These are phyloP conservation scores for Labroides dimidiatus DNA, from an alignment of 2,797 vertebrate genomes.

Conservation along the genomic window DNA sequence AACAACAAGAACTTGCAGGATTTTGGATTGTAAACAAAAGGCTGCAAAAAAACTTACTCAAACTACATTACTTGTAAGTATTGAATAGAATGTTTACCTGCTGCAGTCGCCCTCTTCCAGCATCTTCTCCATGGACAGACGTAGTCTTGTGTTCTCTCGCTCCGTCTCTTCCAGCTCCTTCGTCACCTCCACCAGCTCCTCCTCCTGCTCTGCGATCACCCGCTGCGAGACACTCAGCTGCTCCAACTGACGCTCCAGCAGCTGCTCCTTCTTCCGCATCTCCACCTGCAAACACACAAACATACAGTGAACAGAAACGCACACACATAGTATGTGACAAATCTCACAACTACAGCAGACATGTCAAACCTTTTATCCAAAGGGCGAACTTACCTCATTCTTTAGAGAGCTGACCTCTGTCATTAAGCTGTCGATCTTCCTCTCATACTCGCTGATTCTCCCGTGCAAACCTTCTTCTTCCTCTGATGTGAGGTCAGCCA, in stretches of 20 bases:
- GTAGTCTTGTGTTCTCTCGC: slow-evolving; percentile 85
- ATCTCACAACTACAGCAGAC: not conserved
- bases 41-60: too few relatives aligned
- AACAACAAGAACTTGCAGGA: too few relatives aligned
- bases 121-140: slow-evolving; percentile 90
- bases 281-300: slow-evolving; percentile 68
- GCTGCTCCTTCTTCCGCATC: slow-evolving; percentile 73
- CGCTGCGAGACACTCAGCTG: slow-evolving; percentile 81
- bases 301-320: not conserved
- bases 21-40: too few relatives aligned
- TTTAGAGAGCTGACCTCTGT: slow-evolving; percentile 89
- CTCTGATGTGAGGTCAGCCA: slow-evolving; percentile 90
- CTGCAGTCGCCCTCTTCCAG: slow-evolving; percentile 85
- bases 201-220: slow-evolving; percentile 88
- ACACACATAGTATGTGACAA: not conserved
- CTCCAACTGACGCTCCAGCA: slow-evolving; percentile 65
- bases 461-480: slow-evolving; percentile 86
- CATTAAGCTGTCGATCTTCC: slow-evolving; percentile 90
- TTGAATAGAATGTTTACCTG: slow-evolving; percentile 68
- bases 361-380: not conserved
- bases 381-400: slow-evolving; percentile 84
- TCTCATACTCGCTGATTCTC: slow-evolving; percentile 89
- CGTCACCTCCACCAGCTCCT: slow-evolving; percentile 88
- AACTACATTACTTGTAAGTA: too few relatives aligned
- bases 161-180: slow-evolving; percentile 90